Percentiles rank a stretch among this genome's conserved stretches.
These are phyloP conservation scores for Nycticebus coucang DNA, from an alignment of 2,113 vertebrate species.

Conservation along the genomic window DNA sequence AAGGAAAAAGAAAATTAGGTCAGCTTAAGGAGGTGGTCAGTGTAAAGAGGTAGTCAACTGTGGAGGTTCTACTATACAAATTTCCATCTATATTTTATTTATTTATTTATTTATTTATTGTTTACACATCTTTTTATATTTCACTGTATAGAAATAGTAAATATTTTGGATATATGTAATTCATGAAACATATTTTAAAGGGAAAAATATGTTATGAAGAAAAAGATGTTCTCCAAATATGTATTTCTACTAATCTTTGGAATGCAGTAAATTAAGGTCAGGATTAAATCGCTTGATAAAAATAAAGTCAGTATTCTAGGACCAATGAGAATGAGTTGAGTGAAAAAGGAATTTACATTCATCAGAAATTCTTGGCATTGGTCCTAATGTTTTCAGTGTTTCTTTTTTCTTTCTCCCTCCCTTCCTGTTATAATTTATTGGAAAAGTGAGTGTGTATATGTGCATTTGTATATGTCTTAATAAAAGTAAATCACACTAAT, in stretches of 20 bases:
- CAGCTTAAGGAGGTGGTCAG: no score
- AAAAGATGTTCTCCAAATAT: slow-evolving; percentile 49
- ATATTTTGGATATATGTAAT: background rate
- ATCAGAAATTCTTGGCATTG: background rate
- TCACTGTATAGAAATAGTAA: background rate
- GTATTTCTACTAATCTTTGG: slow-evolving; percentile 61
- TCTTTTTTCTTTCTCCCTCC: background rate
- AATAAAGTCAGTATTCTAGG: slow-evolving; percentile 28
- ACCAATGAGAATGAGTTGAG: background rate
- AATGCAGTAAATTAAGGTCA: background rate
- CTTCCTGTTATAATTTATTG: background rate
- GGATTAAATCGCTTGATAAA: slow-evolving; percentile 36
- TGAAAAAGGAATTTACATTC: rapidly evolving
- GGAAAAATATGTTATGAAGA: slow-evolving; percentile 14
- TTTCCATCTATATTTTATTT: background rate
- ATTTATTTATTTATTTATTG: no score
- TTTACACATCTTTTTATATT: slow-evolving; percentile 26
- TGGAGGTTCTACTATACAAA: background rate
- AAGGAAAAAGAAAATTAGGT: no score
- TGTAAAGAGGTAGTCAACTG: no score
- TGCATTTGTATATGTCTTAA: background rate
- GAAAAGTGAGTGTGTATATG: background rate
- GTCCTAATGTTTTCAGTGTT: background rate
- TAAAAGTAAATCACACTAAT: background rate
- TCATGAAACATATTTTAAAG: slow-evolving; percentile 59